These are phyloP conservation scores for Cheilosia variabilis DNA, from an alignment of 2,888 invertebrate species.

Conservation along the genomic window DNA sequence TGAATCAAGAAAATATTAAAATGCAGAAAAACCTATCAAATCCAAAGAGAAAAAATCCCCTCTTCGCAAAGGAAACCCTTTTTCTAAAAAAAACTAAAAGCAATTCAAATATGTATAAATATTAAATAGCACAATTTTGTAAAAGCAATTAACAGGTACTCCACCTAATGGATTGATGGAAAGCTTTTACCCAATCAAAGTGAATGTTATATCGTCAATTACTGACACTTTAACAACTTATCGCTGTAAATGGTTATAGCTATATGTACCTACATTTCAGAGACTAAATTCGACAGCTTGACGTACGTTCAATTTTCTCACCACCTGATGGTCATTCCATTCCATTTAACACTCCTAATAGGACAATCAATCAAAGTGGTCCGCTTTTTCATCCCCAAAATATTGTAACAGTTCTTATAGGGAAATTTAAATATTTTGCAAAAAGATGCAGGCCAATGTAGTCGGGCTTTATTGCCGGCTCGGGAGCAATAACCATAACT, in stretches of 20 bases:
- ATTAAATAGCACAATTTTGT: neutral
- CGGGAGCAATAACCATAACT: conserved; percentile 51
- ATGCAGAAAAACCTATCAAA: too few species aligned
- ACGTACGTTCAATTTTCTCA: neutral
- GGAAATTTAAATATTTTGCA: conserved; percentile 36
- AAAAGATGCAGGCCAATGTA: neutral
- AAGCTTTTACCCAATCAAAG: neutral
- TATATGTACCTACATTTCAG: neutral
- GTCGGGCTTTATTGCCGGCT: neutral
- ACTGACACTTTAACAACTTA: neutral
- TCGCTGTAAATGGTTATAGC: neutral
- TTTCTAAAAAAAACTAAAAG: too few species aligned
- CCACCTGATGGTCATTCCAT: conserved; percentile 10
- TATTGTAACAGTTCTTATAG: conserved; percentile 13
- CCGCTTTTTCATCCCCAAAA: neutral
- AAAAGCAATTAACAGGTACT: neutral
- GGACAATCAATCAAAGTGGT: conserved; percentile 47
- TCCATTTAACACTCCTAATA: conserved; percentile 33
- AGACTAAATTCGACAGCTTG: neutral
- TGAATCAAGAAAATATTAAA: too few species aligned
- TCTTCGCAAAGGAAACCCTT: too few species aligned
- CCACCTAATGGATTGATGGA: neutral
- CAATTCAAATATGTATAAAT: too few species aligned
- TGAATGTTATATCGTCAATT: neutral
- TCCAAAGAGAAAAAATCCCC: too few species aligned